Percentiles rank a stretch among this genome's conserved stretches.
These are phyloP conservation scores for Camelus bactrianus DNA, from an alignment of 2,113 vertebrate species.

Conservation along the genomic window DNA sequence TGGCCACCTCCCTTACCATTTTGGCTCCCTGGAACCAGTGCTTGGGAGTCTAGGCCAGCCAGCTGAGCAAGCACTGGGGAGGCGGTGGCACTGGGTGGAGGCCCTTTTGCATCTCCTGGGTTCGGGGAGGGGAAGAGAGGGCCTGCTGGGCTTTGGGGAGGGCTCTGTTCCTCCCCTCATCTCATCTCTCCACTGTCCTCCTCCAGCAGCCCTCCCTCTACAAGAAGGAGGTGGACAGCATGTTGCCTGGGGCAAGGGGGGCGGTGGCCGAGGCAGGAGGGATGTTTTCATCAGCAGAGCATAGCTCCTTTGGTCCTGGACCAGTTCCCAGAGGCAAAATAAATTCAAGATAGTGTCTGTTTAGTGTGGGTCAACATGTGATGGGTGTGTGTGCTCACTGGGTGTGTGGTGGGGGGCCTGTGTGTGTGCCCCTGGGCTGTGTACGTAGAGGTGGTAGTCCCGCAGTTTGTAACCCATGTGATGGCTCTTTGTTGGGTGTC, in stretches of 20 bases:
- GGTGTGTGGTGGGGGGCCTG: neutral
- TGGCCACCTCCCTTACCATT: constrained; percentile 29
- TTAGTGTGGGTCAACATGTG: constrained; percentile 33
- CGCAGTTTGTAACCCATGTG: neutral
- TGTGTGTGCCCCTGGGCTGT: neutral
- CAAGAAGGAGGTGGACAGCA: neutral
- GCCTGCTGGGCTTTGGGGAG: neutral
- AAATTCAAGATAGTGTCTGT: constrained; percentile 57
- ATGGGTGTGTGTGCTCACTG: neutral
- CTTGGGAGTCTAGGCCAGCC: constrained; percentile 43
- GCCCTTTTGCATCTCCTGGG: neutral
- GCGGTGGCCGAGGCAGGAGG: neutral
- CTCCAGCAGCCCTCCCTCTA: neutral
- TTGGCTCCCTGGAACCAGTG: neutral
- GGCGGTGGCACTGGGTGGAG: neutral
- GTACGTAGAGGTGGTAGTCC: neutral
- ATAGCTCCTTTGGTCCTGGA: constrained; percentile 62
- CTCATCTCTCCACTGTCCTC: neutral
- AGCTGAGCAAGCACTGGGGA: neutral
- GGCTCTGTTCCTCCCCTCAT: neutral
- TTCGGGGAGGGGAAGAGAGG: neutral
- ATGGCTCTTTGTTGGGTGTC: neutral
- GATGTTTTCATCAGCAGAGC: constrained; percentile 60
- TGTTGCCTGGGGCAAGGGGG: neutral
- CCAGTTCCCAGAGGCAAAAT: constrained; percentile 69